phyloP scores from a whole-genome alignment of 1,140 invertebrate species.

The Ceratosolen solmsi region DNA sequence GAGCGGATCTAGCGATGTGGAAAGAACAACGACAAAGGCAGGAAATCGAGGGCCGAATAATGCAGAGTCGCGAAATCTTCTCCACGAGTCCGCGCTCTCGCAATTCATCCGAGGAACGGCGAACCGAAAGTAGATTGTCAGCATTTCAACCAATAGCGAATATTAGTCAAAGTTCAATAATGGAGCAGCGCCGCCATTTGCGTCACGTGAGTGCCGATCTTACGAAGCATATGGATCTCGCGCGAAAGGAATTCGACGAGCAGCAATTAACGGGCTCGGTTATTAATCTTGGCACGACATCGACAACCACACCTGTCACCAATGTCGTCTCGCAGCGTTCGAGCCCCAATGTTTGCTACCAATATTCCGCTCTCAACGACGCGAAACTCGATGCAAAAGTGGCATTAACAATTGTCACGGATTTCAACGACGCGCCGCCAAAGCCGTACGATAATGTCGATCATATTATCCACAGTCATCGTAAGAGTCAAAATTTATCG shows the following conservation, averaged over 20 bases:
- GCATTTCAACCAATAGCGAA: conserved; percentile 70
- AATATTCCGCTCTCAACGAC: conserved; percentile 67
- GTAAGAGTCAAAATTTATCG: conserved; percentile 64
- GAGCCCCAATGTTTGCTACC: conserved; percentile 69
- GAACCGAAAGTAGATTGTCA: conserved; percentile 61
- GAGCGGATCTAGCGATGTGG: conserved; percentile 70
- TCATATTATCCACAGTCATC: conserved; percentile 71
- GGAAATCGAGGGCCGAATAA: conserved; percentile 64
- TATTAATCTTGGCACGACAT: conserved; percentile 62
- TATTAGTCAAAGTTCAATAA: conserved; percentile 70
- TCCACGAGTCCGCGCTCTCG: conserved; percentile 67
- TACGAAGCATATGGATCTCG: conserved; percentile 70
- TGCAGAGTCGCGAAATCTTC: conserved; percentile 61
- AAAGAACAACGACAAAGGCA: conserved; percentile 70
- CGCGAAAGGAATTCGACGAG: conserved; percentile 70
- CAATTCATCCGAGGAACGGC: conserved; percentile 68
- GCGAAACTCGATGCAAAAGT: conserved; percentile 67
- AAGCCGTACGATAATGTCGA: conserved; percentile 67
- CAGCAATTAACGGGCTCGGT: conserved; percentile 69
- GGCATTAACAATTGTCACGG: conserved; percentile 64
- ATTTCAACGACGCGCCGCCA: conserved; percentile 62
- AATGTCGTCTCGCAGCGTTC: conserved; percentile 60
- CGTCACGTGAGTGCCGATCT: conserved; percentile 71
- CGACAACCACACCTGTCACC: conserved; percentile 34
- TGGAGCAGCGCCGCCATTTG: conserved; percentile 71